A percentile compares a stretch with the other conserved stretches of the same genome.
phyloP scores from a whole-genome alignment of 2,888 invertebrate species.

The Agrenia bidenticulata region DNA sequence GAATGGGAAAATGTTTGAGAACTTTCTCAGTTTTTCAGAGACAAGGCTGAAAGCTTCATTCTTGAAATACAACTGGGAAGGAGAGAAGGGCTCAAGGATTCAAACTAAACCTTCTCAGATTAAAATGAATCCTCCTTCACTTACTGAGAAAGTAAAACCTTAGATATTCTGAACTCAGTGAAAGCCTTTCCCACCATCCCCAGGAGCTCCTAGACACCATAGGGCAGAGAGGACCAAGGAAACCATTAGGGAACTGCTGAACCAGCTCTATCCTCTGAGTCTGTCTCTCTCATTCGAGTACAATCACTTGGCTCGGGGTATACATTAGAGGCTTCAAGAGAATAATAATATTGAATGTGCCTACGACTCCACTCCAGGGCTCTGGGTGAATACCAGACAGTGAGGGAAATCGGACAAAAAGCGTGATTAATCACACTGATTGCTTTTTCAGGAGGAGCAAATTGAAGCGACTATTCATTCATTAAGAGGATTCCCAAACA shows the following conservation, averaged over 20 bases:
- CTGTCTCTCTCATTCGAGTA: too few relatives aligned
- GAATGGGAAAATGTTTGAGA: conserved; percentile 15
- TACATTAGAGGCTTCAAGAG: too few relatives aligned
- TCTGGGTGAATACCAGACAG: too few relatives aligned
- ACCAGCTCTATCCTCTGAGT: too few relatives aligned
- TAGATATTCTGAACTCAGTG: too few relatives aligned
- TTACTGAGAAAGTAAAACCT: neutral
- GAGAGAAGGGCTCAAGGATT: neutral
- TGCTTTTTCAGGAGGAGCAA: conserved; percentile 16
- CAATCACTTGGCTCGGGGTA: too few relatives aligned
- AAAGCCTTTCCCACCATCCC: too few relatives aligned
- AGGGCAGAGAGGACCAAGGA: too few relatives aligned
- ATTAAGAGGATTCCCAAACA: conserved; percentile 9
- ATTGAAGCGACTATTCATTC: conserved; percentile 11
- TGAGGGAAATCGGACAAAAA: conserved; percentile 9
- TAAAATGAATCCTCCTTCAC: conserved; percentile 12
- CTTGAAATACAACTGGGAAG: neutral
- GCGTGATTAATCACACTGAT: conserved; percentile 29
- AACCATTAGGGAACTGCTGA: too few relatives aligned
- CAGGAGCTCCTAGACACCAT: too few relatives aligned
- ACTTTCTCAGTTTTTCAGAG: conserved; percentile 8
- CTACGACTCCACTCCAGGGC: neutral
- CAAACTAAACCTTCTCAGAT: conserved; percentile 9
- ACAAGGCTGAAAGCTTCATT: conserved; percentile 2
- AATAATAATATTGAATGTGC: neutral